Conservation (phyloP, 92 coral and sea anemone species). For the Palythoa grandiflora region DNA sequence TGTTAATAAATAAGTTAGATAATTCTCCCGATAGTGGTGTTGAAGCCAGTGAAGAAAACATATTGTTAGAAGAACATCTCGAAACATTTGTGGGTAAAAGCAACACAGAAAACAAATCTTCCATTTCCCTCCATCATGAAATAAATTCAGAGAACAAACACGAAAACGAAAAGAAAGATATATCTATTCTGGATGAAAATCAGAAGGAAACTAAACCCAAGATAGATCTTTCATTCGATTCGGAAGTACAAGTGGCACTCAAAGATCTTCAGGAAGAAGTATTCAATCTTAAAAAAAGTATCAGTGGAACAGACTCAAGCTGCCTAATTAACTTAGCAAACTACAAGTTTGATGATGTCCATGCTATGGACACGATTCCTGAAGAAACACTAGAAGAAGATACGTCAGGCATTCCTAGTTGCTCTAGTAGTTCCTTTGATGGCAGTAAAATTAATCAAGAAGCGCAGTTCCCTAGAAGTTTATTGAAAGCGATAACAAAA, state of each 20-base stretch:
- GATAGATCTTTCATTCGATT: background rate
- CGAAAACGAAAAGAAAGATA: background rate
- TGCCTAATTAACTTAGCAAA: background rate
- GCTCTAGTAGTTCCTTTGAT: background rate
- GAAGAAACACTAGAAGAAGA: slow-evolving; percentile 26
- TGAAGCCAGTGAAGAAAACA: background rate
- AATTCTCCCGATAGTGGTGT: background rate
- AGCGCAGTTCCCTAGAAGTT: background rate
- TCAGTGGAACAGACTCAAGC: background rate
- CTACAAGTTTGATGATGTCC: slow-evolving; percentile 3
- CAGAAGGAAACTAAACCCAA: background rate
- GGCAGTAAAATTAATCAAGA: background rate
- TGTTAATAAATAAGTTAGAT: background rate
- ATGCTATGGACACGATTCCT: slow-evolving; percentile 14
- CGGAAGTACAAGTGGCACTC: background rate
- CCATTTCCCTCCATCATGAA: background rate
- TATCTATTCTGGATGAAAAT: background rate
- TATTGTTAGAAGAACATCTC: background rate
- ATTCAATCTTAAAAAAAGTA: background rate
- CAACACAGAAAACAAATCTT: background rate
- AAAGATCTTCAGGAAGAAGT: slow-evolving; percentile 27
- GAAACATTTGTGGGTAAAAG: background rate
- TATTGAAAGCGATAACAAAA: background rate
- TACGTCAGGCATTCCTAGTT: background rate
- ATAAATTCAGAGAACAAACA: background rate